Conservation (phyloP, 2,797 vertebrate genomes). For the Babyrousa celebensis region DNA sequence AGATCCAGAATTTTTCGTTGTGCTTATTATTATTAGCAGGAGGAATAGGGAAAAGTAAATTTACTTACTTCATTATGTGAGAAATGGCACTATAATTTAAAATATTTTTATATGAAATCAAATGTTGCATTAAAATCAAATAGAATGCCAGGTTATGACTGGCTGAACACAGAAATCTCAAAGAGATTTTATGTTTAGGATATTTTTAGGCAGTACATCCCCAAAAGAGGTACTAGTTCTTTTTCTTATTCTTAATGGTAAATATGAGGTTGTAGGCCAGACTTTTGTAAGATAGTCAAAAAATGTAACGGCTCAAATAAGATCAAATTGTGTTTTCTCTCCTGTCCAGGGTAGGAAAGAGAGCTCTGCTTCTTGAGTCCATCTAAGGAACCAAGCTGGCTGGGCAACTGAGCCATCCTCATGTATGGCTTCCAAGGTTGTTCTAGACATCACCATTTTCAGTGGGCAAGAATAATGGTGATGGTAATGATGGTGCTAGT, state of each 20-base stretch:
- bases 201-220: background rate
- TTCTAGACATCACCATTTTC: slow-evolving; percentile 28
- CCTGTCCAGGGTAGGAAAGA: background rate
- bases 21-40: background rate
- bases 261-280: slow-evolving; percentile 5
- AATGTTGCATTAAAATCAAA: slow-evolving; percentile 11
- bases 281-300: background rate
- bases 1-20: background rate
- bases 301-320: slow-evolving; percentile 33
- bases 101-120: slow-evolving; percentile 44
- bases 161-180: slow-evolving; percentile 34
- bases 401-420: background rate
- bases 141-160: slow-evolving; percentile 35
- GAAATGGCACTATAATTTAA: slow-evolving; percentile 10
- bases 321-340: slow-evolving; percentile 53
- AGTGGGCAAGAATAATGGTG: background rate
- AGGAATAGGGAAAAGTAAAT: background rate
- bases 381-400: background rate
- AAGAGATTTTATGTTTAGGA: slow-evolving; percentile 29
- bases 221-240: slow-evolving; percentile 13
- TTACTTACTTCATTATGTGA: background rate
- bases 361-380: slow-evolving; percentile 33
- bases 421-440: background rate
- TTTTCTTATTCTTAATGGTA: slow-evolving; percentile 11
- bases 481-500: background rate